phyloP scores from a whole-genome alignment of 2,113 vertebrate genomes.

The Mirza zaza region DNA sequence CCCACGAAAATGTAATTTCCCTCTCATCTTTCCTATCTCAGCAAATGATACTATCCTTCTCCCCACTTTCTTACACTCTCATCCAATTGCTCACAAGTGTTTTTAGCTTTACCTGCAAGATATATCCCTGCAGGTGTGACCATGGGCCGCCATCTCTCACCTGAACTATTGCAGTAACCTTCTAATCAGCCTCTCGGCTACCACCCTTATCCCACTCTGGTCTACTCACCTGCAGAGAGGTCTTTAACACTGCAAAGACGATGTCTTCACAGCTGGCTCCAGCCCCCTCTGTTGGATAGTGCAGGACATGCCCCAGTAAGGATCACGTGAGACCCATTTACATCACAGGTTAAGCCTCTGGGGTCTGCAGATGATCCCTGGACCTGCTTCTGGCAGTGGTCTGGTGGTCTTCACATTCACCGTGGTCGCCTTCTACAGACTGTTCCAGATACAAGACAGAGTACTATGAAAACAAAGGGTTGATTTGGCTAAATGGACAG shows the following conservation, averaged over 20 bases:
- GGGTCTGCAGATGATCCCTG: background rate
- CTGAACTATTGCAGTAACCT: background rate
- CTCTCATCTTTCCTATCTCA: background rate
- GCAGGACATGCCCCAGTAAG: background rate
- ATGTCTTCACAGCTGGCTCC: background rate
- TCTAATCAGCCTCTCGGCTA: background rate
- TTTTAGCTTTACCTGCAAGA: background rate
- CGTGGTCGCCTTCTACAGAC: background rate
- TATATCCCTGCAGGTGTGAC: background rate
- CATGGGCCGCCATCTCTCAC: background rate
- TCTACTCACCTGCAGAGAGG: background rate
- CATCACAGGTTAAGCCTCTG: background rate
- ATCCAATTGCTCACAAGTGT: background rate
- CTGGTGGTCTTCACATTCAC: background rate
- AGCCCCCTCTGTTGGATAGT: background rate
- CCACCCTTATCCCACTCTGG: background rate
- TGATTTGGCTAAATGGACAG: background rate
- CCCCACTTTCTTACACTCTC: background rate
- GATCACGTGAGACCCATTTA: background rate
- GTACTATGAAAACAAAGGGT: background rate
- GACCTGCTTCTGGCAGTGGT: background rate
- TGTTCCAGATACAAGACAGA: background rate
- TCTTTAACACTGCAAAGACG: background rate
- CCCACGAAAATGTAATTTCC: background rate
- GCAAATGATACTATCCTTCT: background rate